Conservation (phyloP, 2,113 vertebrate genomes). For the Ictidomys tridecemlineatus region DNA sequence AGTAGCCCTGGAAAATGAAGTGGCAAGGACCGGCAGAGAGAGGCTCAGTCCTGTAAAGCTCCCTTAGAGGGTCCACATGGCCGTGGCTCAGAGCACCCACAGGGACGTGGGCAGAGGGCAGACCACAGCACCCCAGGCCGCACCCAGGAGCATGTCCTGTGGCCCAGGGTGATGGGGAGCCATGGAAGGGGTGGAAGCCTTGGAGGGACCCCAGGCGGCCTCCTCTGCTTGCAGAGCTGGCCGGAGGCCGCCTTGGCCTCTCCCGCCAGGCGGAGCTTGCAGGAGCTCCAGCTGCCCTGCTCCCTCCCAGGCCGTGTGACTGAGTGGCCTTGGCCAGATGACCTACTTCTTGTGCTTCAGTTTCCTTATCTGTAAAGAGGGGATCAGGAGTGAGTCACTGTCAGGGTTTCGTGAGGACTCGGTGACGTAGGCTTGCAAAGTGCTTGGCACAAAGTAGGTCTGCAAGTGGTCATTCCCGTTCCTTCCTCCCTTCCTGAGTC, state of each 20-base stretch:
- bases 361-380: not conserved
- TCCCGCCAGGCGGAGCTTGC: not conserved
- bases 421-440: not conserved
- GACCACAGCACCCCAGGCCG: not conserved
- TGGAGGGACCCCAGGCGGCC: not conserved
- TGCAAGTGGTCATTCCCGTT: not conserved
- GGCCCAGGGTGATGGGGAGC: not conserved
- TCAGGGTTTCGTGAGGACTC: not conserved
- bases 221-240: not conserved
- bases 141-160: not conserved
- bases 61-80: fast-evolving
- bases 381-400: not conserved
- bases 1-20: not conserved
- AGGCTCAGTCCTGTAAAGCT: not conserved
- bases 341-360: not conserved
- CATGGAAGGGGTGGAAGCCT: not conserved
- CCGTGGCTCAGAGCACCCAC: not conserved
- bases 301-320: not conserved
- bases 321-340: not conserved
- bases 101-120: not conserved
- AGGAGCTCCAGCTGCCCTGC: not conserved
- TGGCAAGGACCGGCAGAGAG: not conserved
- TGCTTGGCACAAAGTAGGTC: not conserved
- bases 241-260: not conserved
- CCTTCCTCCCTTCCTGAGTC: not conserved